A percentile compares a stretch with the other conserved stretches of the same genome.
Evolutionary conservation across 1,140 invertebrate genomes (phyloP).

Genomic region (Paraescarpia echinospica): DNA sequence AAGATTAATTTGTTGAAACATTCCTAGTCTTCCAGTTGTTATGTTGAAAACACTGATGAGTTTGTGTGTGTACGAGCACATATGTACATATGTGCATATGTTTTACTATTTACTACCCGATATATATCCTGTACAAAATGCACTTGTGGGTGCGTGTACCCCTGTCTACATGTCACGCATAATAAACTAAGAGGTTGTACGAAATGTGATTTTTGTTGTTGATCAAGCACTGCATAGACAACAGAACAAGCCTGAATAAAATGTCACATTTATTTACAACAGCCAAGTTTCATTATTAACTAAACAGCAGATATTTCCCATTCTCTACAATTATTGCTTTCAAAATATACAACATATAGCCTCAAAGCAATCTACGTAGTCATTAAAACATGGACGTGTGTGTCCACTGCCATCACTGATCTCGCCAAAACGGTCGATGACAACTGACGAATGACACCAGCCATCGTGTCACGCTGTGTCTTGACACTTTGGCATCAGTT

Average conservation of each 20-base stretch:
- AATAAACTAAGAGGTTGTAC: not conserved
- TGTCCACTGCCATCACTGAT: not conserved
- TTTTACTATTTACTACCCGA: not conserved
- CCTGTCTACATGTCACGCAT: not conserved
- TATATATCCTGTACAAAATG: no score
- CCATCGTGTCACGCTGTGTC: not conserved
- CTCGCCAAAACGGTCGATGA: not conserved
- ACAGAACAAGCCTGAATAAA: not conserved
- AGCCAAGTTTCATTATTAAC: not conserved
- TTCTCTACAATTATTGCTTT: slow-evolving; percentile 6
- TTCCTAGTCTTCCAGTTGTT: not conserved
- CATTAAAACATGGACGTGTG: not conserved
- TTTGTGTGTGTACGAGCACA: not conserved
- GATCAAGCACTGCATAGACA: not conserved
- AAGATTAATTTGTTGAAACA: not conserved
- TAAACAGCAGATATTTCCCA: slow-evolving; percentile 5
- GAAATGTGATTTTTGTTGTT: not conserved
- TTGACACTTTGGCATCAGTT: not conserved
- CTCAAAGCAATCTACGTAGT: slow-evolving; percentile 5
- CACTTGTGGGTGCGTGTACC: no score
- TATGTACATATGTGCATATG: not conserved
- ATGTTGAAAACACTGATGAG: not conserved
- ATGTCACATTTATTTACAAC: slow-evolving; percentile 1
- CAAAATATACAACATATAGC: slow-evolving; percentile 6
- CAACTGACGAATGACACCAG: not conserved